Base-by-base conservation (phyloP, 2,113 vertebrate species). In the Cyanistes caeruleus region DNA sequence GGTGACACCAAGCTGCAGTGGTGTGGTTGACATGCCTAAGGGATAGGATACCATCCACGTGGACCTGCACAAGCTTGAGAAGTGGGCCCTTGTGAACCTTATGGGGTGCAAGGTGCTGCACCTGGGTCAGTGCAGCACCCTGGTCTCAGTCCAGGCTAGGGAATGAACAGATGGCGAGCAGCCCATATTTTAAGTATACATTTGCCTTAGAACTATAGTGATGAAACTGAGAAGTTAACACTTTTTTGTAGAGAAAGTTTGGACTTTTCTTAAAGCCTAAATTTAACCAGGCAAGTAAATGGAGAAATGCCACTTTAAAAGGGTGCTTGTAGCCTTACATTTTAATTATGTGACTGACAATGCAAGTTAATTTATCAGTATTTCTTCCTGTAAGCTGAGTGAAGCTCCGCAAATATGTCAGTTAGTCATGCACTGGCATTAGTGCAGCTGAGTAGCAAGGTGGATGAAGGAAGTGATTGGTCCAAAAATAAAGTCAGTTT, bases 21-120 rank as follows among this genome's bases (percentile, higher is more conserved):
- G 18, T 68, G 24, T 5, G 2, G 11, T 8, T 67, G 48, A 10
- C 11, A 2, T 5, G 10, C 17, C 33, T 14, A 0, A 39, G 58
- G 58, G 31, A 9, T 5, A 8, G 33, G 28, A 73, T 23, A 1
- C 31, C 51, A 19, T 56, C 37, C 18, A 6, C 46, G 17, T 33
- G 68, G 15, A 24, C 21, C 33, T 59, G 52, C 44, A 30, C 19
- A 7, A 59, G 33, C 15, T 48, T 0, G 0, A 31, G 33, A 11
- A 24, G 18, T 5, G 13, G 23, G 60, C 15, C 39, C 24, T 20
- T 53, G 70, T 30, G 46, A 59, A 6, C 39, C 44, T 67, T 15
- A 3, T 16, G 78, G 41, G n/a, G 20, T 44, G 37, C 31, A 20
- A 13, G 21, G 44, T 75, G 37, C 46, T 59, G 69, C 69, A 30